phyloP scores from a whole-genome alignment of 2,113 vertebrate species.

The Cololabis saira region DNA sequence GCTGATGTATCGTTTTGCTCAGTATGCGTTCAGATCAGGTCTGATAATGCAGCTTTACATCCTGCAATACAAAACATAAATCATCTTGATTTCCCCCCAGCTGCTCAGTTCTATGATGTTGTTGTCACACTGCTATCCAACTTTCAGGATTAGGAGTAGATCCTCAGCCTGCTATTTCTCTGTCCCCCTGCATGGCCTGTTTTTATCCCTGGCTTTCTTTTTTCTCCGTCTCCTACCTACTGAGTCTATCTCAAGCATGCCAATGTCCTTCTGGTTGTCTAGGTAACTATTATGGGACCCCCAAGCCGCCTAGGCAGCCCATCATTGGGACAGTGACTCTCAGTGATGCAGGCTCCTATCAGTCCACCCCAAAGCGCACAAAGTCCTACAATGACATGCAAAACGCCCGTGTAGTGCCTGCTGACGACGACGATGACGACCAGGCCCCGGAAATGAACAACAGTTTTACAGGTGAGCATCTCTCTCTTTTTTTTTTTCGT shows the following conservation, averaged over 20 bases:
- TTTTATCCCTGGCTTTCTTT: conserved; percentile 47
- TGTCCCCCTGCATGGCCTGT: conserved; percentile 35
- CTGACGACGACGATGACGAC: conserved; percentile 91
- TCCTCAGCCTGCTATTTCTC: conserved; percentile 28
- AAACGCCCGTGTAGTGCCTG: conserved; percentile 94
- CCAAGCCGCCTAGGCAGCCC: conserved; percentile 96
- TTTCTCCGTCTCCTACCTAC: conserved; percentile 43
- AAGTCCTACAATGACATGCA: conserved; percentile 99
- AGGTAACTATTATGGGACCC: conserved; percentile 99
- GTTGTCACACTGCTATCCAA: conserved; percentile 31
- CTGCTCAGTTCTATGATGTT: conserved; percentile 46
- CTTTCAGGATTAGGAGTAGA: conserved; percentile 51
- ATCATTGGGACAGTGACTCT: conserved; percentile 96
- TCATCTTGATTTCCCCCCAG: conserved; percentile 31
- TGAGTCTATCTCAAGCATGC: conserved; percentile 80
- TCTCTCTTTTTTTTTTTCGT: not conserved
- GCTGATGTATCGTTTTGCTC: conserved; percentile 67
- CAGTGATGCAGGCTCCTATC: conserved; percentile 91
- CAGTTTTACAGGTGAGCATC: conserved; percentile 95
- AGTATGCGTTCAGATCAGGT: conserved; percentile 61
- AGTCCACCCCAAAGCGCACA: conserved; percentile 93
- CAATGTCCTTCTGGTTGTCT: conserved; percentile 91
- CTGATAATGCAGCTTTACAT: conserved; percentile 66
- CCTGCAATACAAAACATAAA: conserved; percentile 15
- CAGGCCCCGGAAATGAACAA: conserved; percentile 98